Conservation (phyloP, 2,888 invertebrate genomes). For the Penaeus monodon region DNA sequence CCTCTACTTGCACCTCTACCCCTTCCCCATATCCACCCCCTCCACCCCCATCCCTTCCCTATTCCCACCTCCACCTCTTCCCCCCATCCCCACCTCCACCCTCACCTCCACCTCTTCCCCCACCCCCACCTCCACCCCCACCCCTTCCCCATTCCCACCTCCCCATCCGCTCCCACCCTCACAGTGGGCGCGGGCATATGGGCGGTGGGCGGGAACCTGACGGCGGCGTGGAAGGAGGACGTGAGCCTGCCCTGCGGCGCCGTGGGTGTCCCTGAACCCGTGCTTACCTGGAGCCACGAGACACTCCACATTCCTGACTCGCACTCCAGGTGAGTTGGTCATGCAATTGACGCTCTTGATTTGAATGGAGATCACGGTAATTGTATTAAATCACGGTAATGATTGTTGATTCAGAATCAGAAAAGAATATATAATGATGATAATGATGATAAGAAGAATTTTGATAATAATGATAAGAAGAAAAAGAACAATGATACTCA, state of each 20-base stretch:
- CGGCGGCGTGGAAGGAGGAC: slow-evolving; percentile 53
- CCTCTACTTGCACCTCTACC: background rate
- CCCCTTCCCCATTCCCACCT: background rate
- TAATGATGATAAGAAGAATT: too few species aligned
- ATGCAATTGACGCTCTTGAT: too few species aligned
- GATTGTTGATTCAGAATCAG: too few species aligned
- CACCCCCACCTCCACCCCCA: background rate
- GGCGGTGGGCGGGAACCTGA: slow-evolving; percentile 55
- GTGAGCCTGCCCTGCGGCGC: slow-evolving; percentile 50
- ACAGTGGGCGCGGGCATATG: slow-evolving; percentile 53
- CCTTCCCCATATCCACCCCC: background rate
- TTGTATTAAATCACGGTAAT: too few species aligned
- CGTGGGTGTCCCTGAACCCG: slow-evolving; percentile 51
- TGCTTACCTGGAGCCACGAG: slow-evolving; percentile 40
- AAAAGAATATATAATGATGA: too few species aligned
- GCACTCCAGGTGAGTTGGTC: background rate
- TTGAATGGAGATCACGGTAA: too few species aligned
- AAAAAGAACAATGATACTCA: too few species aligned
- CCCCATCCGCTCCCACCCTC: background rate
- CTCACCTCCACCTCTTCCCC: too few species aligned
- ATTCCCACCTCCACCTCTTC: too few species aligned
- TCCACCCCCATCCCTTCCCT: background rate
- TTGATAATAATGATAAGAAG: too few species aligned
- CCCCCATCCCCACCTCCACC: background rate
- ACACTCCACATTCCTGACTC: slow-evolving; percentile 6